Evolutionary conservation across 2,797 vertebrate genomes (phyloP).

Genomic region (Danio aesculapii): DNA sequence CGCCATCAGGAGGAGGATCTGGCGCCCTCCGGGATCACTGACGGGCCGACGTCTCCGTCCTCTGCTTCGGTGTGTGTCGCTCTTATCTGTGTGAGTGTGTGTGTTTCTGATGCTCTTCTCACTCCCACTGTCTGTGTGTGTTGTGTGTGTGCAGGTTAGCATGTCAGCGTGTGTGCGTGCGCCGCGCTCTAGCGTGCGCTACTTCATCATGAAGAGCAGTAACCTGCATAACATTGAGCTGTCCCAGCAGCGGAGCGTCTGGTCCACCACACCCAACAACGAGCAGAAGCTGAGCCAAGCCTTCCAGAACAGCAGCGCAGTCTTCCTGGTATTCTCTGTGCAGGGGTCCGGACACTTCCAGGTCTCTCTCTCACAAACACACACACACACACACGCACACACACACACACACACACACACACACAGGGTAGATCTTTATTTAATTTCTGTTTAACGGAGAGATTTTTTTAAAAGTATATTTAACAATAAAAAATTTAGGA

Average conservation of each 20-base stretch:
- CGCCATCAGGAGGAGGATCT: not conserved
- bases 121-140: not conserved
- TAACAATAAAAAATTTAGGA: too few species aligned
- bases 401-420: not conserved
- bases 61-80: not conserved
- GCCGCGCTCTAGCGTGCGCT: slow-evolving; percentile 70
- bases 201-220: slow-evolving; percentile 96
- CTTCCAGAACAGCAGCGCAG: slow-evolving; percentile 79
- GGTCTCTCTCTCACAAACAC: slow-evolving; percentile 69
- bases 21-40: not conserved
- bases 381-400: not conserved
- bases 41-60: not conserved
- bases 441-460: too few species aligned
- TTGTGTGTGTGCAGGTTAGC: slow-evolving; percentile 68
- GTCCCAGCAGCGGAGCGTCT: slow-evolving; percentile 91
- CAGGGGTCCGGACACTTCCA: slow-evolving; percentile 94
- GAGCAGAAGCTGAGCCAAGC: slow-evolving; percentile 87
- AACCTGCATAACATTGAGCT: slow-evolving; percentile 89
- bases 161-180: slow-evolving; percentile 73
- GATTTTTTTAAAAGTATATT: too few species aligned
- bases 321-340: slow-evolving; percentile 93
- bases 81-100: too few species aligned
- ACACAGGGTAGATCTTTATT: too few species aligned
- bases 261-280: slow-evolving; percentile 90
- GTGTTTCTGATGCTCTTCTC: too few species aligned